Percentiles rank a stretch among this genome's conserved stretches.
Evolutionary conservation across 2,888 invertebrate genomes (phyloP).

Genomic region (Crocallis elinguaria): DNA sequence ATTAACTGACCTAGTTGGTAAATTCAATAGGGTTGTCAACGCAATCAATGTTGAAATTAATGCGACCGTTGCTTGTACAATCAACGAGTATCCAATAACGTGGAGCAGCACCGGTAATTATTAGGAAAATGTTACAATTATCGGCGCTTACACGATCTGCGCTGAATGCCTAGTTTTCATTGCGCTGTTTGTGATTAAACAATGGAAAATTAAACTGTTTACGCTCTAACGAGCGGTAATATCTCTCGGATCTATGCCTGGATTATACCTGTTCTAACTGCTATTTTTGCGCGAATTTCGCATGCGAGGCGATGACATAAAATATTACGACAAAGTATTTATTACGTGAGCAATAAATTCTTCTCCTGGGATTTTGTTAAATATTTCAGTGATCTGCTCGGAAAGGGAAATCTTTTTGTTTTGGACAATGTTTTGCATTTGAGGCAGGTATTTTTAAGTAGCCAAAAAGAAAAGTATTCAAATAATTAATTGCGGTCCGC

Average conservation of each 20-base stretch:
- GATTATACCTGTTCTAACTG: conserved; percentile 32
- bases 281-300: conserved; percentile 36
- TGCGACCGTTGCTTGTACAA: conserved; percentile 43
- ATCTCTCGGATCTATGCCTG: conserved; percentile 43
- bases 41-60: conserved; percentile 49
- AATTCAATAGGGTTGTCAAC: conserved; percentile 39
- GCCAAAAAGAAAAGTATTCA: neutral
- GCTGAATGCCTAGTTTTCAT: conserved; percentile 53
- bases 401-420: conserved; percentile 27
- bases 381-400: conserved; percentile 31
- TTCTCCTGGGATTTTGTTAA: conserved; percentile 32
- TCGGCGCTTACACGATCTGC: conserved; percentile 64
- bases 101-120: conserved; percentile 56
- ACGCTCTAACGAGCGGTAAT: conserved; percentile 67
- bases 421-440: conserved; percentile 35
- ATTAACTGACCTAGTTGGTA: conserved; percentile 32
- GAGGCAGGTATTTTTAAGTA: conserved; percentile 32
- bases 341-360: conserved; percentile 37
- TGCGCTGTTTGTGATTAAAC: conserved; percentile 67
- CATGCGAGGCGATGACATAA: conserved; percentile 38
- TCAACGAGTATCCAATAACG: conserved; percentile 43
- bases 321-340: conserved; percentile 41
- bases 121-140: conserved; percentile 75
- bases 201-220: conserved; percentile 74
- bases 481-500: conserved; percentile 12